These are phyloP conservation scores for Astatotilapia flaviijosephi DNA, from an alignment of 2,113 vertebrate genomes.

Conservation along the genomic window DNA sequence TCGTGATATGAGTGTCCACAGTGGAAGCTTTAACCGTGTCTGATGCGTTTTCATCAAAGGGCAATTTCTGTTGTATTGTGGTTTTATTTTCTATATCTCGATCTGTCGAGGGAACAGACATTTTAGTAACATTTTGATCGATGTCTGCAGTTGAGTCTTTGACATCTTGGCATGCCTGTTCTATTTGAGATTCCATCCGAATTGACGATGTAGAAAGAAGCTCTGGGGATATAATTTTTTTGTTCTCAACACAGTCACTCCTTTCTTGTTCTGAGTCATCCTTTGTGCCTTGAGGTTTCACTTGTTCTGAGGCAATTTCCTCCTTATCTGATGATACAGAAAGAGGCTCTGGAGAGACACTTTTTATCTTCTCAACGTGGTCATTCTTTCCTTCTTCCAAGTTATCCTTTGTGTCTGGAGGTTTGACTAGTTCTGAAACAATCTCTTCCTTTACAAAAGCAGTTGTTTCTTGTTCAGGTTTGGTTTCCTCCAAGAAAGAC, in stretches of 20 bases:
- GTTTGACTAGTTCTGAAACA: background rate
- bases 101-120: background rate
- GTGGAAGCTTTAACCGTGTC: background rate
- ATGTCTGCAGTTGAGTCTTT: background rate
- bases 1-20: background rate
- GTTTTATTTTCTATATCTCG: background rate
- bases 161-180: background rate
- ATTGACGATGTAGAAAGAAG: background rate
- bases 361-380: background rate
- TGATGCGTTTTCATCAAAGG: background rate
- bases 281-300: background rate
- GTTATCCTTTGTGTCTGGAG: background rate
- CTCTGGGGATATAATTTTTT: background rate
- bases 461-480: conserved; percentile 40
- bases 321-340: background rate
- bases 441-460: background rate
- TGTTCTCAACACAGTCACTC: background rate
- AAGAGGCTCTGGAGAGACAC: background rate
- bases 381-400: background rate
- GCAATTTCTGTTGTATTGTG: background rate
- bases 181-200: background rate
- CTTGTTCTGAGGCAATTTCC: background rate
- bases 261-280: background rate
- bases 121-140: background rate
- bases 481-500: conserved; percentile 79